Evolutionary conservation across 2,888 invertebrate genomes (phyloP).

Genomic region (Pristionchus arcanus): DNA sequence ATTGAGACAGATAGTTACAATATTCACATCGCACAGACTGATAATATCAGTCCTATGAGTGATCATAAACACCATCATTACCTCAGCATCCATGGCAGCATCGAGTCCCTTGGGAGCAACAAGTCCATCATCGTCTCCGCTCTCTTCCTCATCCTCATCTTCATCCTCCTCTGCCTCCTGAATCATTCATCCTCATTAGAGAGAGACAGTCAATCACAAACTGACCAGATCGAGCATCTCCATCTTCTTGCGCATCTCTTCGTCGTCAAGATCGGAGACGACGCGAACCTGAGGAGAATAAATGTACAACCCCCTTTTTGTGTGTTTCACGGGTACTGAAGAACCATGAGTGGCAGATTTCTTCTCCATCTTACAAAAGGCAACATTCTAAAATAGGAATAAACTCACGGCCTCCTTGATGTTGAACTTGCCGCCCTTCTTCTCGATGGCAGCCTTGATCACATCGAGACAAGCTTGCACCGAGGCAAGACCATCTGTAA

Average conservation of each 20-base stretch:
- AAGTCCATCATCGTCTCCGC: conserved; percentile 72
- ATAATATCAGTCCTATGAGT: too few species aligned
- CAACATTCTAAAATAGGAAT: not conserved
- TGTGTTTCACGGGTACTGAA: not conserved
- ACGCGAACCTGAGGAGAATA: conserved; percentile 88
- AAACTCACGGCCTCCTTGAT: conserved; percentile 91
- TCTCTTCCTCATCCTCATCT: conserved; percentile 75
- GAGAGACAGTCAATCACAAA: not conserved
- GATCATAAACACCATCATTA: conserved; percentile 49
- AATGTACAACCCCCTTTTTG: not conserved
- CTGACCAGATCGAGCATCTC: conserved; percentile 66
- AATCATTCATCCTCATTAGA: not conserved
- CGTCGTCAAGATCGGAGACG: conserved; percentile 97
- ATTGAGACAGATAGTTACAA: too few species aligned
- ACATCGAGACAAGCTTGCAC: conserved; percentile 92
- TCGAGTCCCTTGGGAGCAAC: conserved; percentile 78
- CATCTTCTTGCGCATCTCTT: conserved; percentile 83
- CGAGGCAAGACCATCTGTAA: conserved; percentile 84
- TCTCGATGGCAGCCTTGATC: conserved; percentile 89
- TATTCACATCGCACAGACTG: too few species aligned
- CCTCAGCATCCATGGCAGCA: conserved; percentile 75
- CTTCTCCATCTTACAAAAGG: not conserved
- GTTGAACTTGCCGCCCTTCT: conserved; percentile 92
- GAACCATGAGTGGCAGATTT: not conserved
- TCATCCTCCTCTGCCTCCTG: conserved; percentile 66